Percentiles rank a stretch among this genome's conserved stretches.
These are phyloP conservation scores for Andrena minutula DNA, from an alignment of 2,888 invertebrate genomes.

Conservation along the genomic window DNA sequence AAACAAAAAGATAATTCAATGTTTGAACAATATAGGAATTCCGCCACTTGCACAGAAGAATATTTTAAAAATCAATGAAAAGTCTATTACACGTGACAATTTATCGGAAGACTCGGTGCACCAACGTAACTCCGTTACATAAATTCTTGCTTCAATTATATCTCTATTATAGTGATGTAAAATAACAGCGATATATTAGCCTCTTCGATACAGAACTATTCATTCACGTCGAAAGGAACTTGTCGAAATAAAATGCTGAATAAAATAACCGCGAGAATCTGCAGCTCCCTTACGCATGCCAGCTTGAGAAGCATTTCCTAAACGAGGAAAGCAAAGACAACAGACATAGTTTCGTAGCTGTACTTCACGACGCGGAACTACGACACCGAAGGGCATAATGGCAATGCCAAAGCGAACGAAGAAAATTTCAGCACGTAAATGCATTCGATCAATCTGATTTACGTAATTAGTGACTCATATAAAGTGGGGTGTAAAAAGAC, in stretches of 20 bases:
- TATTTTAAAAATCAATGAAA: constrained; percentile 2
- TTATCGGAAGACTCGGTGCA: constrained; percentile 16
- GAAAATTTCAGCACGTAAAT: neutral
- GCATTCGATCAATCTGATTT: constrained; percentile 1
- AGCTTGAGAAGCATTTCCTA: neutral
- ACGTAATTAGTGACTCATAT: neutral
- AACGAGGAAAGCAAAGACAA: neutral
- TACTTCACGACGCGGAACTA: constrained; percentile 26
- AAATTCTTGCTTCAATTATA: neutral
- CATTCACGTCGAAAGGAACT: no score
- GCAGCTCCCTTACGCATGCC: neutral
- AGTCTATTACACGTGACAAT: neutral
- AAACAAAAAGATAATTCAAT: constrained; percentile 28
- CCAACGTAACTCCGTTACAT: neutral
- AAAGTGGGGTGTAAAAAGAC: constrained; percentile 17
- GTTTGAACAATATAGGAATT: neutral
- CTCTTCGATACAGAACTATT: neutral
- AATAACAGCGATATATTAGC: no score
- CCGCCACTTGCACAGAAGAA: neutral
- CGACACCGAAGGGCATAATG: neutral
- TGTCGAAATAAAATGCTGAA: neutral
- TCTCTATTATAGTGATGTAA: neutral
- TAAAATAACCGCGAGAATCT: neutral
- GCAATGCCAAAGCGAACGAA: neutral
- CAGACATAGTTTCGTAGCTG: neutral